A percentile compares a stretch with the other conserved stretches of the same genome.
These are phyloP conservation scores for Drosophila acutilabella DNA, from an alignment of 2,888 invertebrate species.

Conservation along the genomic window DNA sequence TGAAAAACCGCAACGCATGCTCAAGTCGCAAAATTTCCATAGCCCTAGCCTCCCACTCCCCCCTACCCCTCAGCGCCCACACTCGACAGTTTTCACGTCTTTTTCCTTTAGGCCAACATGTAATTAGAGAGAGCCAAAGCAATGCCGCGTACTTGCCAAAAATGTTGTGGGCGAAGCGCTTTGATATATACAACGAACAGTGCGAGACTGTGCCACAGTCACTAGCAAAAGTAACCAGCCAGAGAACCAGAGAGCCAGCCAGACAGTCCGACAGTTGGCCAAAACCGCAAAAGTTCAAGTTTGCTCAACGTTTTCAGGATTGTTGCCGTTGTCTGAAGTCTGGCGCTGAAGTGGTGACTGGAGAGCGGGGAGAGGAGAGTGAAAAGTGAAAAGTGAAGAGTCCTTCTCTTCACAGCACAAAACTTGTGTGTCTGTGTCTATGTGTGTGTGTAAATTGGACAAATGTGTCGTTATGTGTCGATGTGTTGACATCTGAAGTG, in stretches of 20 bases:
- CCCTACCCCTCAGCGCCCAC: neutral
- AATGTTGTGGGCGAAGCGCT: slow-evolving; percentile 75
- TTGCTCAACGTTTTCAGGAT: slow-evolving; percentile 51
- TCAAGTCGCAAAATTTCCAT: slow-evolving; percentile 56
- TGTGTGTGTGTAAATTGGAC: slow-evolving; percentile 77
- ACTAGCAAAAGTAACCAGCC: slow-evolving; percentile 7
- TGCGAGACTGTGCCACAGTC: slow-evolving; percentile 46
- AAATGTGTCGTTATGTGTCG: slow-evolving; percentile 77
- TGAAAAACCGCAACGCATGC: slow-evolving; percentile 77
- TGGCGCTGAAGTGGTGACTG: slow-evolving; percentile 57
- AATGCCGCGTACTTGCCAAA: slow-evolving; percentile 71
- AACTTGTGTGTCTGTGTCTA: slow-evolving; percentile 74
- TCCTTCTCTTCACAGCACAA: slow-evolving; percentile 43
- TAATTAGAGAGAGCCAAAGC: slow-evolving; percentile 73
- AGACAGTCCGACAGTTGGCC: slow-evolving; percentile 54
- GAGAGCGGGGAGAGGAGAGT: neutral
- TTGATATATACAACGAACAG: slow-evolving; percentile 47
- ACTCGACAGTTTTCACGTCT: slow-evolving; percentile 33
- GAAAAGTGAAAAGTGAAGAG: neutral
- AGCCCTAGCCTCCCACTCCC: slow-evolving; percentile 6
- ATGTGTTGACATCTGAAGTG: slow-evolving; percentile 77
- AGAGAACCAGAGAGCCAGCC: neutral
- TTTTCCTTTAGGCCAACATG: slow-evolving; percentile 65
- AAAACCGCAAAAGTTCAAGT: slow-evolving; percentile 76
- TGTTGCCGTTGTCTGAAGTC: slow-evolving; percentile 40